Base-by-base conservation (phyloP, 2,797 vertebrate genomes). In the Pangasius djambal region DNA sequence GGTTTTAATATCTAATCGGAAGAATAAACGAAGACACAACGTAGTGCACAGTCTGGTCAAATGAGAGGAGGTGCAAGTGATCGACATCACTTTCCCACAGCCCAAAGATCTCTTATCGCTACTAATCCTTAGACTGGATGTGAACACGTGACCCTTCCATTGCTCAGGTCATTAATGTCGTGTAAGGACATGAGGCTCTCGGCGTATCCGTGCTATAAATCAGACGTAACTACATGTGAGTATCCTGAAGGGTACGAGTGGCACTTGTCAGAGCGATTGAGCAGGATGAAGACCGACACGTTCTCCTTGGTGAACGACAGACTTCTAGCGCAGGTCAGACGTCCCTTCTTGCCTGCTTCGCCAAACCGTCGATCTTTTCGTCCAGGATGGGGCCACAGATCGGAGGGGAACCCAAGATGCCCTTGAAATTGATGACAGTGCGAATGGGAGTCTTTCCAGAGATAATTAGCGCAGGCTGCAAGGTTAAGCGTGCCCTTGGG, bases 21-120 rank as follows among this genome's bases (percentile, higher is more conserved):
- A 84, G 90, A 91, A 90, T 83, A 67, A 89, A 91, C 79, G 48
- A 91, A 86, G 34, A 85, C 83, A 69, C 7, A 48, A 92, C 48
- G 82, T 50, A 8, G 9, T 74, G 93, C 91, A 91, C 95, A 97
- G 96, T 93, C 94, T 95, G 96, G 95, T 96, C 94, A 92, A 94
- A 97, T 97, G 96, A 97, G 92, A 90, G 94, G 95, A 94, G 95
- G 95, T 96, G 92, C 94, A 95, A 95, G 93, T 91, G 94, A 95
- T 94, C 93, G 95, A 93, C 93, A 94, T 93, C 92, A 94, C 96
- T 97, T 97, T 97, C 95, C 16, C 34, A 48, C 40, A 10, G 79
- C 20, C 67, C 10, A 16, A 85, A 85, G 18, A 34, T 55, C 83
- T 52, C 83, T 85, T 70, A 70, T 85, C 83, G 8, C 92, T 91